These are phyloP conservation scores for Apistogramma diplotaenia DNA, from an alignment of 2,113 vertebrate genomes.

Conservation along the genomic window DNA sequence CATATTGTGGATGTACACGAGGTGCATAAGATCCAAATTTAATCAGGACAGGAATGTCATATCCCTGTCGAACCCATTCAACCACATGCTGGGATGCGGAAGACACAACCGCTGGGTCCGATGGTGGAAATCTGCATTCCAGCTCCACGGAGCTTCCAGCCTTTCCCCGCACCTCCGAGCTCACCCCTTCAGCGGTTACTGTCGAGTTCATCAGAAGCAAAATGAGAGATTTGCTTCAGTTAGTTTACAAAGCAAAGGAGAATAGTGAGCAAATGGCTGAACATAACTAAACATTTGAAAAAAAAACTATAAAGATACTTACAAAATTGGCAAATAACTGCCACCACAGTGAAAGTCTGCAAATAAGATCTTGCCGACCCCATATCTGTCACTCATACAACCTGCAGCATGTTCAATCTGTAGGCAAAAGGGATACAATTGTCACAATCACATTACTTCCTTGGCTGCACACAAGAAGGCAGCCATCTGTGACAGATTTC, in stretches of 20 bases:
- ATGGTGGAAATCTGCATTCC: constrained; percentile 78
- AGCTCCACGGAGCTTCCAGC: constrained; percentile 79
- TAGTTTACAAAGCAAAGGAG: neutral
- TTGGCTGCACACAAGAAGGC: constrained; percentile 40
- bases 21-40: constrained; percentile 88
- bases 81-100: constrained; percentile 83
- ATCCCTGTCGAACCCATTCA: constrained; percentile 91
- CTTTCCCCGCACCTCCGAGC: constrained; percentile 75
- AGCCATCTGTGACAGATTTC: constrained; percentile 61
- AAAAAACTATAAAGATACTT: constrained; percentile 51
- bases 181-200: constrained; percentile 12
- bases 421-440: constrained; percentile 57
- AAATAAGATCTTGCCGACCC: constrained; percentile 44
- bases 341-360: constrained; percentile 49
- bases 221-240: neutral
- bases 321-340: constrained; percentile 63
- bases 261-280: neutral
- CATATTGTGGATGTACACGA: constrained; percentile 86
- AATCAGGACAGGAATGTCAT: constrained; percentile 89
- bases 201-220: neutral
- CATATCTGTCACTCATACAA: constrained; percentile 73
- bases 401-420: constrained; percentile 67
- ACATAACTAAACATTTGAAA: neutral
- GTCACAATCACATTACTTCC: constrained; percentile 57
- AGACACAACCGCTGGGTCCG: constrained; percentile 36